These are phyloP conservation scores for Rhysida immarginata DNA, from an alignment of 1,140 invertebrate species.

Conservation along the genomic window DNA sequence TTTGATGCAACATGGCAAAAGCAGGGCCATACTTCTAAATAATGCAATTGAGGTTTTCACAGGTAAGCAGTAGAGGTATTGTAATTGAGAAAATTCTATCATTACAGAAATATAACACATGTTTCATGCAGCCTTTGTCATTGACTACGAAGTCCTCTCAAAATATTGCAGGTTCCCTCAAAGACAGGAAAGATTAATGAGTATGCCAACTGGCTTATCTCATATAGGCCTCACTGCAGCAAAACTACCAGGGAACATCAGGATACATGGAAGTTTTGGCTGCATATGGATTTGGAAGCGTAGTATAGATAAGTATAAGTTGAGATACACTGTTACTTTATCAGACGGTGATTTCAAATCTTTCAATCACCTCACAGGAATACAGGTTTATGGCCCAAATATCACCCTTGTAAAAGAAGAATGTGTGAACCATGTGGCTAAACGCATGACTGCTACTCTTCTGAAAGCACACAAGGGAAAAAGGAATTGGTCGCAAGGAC, in stretches of 20 bases:
- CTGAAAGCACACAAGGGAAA: conserved; percentile 7
- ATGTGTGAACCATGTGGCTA: conserved; percentile 21
- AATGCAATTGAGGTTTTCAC: conserved; percentile 5
- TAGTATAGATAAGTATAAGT: conserved; percentile 11
- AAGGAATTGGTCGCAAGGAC: background rate
- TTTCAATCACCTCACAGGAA: conserved; percentile 13
- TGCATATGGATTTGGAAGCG: conserved; percentile 19
- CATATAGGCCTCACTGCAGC: conserved; percentile 11
- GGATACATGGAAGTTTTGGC: conserved; percentile 18
- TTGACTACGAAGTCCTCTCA: conserved; percentile 12
- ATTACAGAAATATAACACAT: conserved; percentile 9
- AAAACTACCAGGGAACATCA: conserved; percentile 15
- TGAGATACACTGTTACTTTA: conserved; percentile 18
- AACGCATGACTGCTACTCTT: conserved; percentile 18
- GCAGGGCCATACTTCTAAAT: conserved; percentile 7
- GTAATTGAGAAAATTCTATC: too few relatives aligned
- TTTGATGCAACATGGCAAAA: conserved; percentile 15
- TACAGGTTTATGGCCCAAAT: conserved; percentile 16
- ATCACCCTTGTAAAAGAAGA: conserved; percentile 18
- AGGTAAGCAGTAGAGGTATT: too few relatives aligned
- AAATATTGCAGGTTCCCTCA: conserved; percentile 10
- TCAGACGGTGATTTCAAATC: conserved; percentile 21
- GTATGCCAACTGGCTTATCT: conserved; percentile 13
- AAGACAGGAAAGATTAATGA: conserved; percentile 7
- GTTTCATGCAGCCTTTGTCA: conserved; percentile 8